phyloP scores from a whole-genome alignment of 2,797 vertebrate genomes.

The Myotis daubentonii region DNA sequence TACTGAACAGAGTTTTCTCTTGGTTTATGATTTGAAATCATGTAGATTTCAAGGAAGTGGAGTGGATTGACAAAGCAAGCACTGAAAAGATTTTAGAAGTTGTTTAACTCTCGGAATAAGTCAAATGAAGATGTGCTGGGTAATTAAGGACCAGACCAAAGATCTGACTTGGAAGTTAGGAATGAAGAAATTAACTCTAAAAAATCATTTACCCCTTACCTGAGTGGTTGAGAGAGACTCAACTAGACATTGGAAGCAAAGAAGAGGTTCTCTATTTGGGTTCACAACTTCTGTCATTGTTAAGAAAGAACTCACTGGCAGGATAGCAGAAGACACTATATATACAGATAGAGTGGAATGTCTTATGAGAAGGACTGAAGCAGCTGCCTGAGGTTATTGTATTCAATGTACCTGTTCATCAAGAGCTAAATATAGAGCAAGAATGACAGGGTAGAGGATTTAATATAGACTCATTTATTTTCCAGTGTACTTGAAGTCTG shows the following conservation, averaged over 20 bases:
- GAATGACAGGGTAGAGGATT: neutral
- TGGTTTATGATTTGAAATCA: neutral
- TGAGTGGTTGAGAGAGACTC: neutral
- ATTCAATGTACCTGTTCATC: neutral
- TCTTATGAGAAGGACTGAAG: neutral
- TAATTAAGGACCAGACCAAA: neutral
- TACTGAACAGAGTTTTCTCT: neutral
- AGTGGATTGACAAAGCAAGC: neutral
- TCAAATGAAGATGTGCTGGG: neutral
- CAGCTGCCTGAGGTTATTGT: neutral
- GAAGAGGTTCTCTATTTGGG: neutral
- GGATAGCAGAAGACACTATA: neutral
- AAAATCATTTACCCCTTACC: neutral
- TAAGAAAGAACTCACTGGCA: neutral
- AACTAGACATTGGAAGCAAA: neutral
- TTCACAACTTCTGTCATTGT: neutral
- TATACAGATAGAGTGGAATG: neutral
- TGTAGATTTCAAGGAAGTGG: neutral
- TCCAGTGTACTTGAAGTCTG: neutral
- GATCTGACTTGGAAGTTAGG: neutral
- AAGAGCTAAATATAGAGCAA: neutral
- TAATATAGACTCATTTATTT: neutral
- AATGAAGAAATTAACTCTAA: slow-evolving; percentile 12
- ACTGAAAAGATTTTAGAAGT: neutral
- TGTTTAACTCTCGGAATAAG: neutral